These are phyloP conservation scores for Bufotes viridis DNA, from an alignment of 2,797 vertebrate species.

Conservation along the genomic window DNA sequence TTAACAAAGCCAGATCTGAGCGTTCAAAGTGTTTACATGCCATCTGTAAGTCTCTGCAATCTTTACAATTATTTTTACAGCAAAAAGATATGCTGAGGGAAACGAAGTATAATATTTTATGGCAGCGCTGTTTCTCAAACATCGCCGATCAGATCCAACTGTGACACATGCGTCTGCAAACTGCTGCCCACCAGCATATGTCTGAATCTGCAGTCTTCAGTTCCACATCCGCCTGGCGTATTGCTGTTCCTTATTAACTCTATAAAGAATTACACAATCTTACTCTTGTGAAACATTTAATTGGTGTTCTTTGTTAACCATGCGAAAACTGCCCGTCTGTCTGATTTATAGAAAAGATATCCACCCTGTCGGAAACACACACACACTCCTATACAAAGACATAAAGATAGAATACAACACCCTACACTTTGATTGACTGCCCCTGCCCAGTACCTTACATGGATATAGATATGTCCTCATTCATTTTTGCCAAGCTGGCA, in stretches of 20 bases:
- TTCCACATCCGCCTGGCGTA: conserved; percentile 52
- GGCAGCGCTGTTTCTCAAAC: conserved; percentile 61
- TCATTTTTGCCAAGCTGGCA: no score
- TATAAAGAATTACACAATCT: not conserved
- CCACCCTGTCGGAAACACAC: no score
- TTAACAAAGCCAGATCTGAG: conserved; percentile 58
- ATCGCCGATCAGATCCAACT: conserved; percentile 62
- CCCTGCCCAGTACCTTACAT: no score
- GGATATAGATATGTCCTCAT: no score
- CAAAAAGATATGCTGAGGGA: conserved; percentile 58
- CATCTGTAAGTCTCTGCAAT: conserved; percentile 62
- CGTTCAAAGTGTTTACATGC: conserved; percentile 59
- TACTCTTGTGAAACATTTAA: not conserved
- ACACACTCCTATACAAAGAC: no score
- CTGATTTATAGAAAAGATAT: no score
- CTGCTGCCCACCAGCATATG: conserved; percentile 63
- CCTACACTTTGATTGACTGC: no score
- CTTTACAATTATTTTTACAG: conserved; percentile 63
- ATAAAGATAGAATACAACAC: no score
- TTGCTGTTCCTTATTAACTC: conserved; percentile 55
- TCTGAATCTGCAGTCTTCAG: conserved; percentile 49
- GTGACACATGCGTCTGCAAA: conserved; percentile 62
- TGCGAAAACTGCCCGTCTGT: not conserved
- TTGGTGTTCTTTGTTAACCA: not conserved
- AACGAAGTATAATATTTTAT: conserved; percentile 63